Evolutionary conservation across 2,797 vertebrate genomes (phyloP).

Genomic region (Eulemur mongoz): DNA sequence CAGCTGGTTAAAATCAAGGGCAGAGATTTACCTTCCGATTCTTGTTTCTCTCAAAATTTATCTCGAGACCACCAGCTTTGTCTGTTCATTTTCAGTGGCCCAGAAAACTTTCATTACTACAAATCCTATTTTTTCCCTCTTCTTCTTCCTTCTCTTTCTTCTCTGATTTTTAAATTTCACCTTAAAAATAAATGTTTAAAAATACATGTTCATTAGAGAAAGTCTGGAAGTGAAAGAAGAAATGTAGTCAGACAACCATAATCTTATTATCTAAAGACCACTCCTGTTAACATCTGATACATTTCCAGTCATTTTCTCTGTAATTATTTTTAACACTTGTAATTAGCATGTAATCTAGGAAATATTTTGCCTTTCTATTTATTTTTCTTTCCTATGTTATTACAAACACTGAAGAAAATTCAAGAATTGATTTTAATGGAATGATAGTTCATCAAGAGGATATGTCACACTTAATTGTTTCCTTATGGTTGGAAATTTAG

Average conservation of each 20-base stretch:
- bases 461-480: conserved; percentile 12
- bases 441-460: not conserved
- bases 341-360: conserved; percentile 12
- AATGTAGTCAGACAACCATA: not conserved
- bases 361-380: not conserved
- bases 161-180: conserved; percentile 19
- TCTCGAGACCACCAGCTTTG: too few relatives aligned
- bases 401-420: not conserved
- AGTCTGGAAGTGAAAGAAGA: conserved; percentile 25
- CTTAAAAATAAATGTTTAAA: conserved; percentile 3
- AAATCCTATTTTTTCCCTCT: not conserved
- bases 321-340: conserved; percentile 47
- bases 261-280: conserved; percentile 23
- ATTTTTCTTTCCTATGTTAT: conserved; percentile 22
- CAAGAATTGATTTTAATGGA: conserved; percentile 28
- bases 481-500: not conserved
- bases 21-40: not conserved
- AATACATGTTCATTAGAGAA: not conserved
- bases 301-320: conserved; percentile 3
- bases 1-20: not conserved
- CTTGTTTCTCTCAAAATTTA: not conserved
- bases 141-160: not conserved
- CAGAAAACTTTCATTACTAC: not conserved
- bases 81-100: not conserved
- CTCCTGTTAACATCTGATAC: conserved; percentile 9